Base-by-base conservation (phyloP, 2,888 invertebrate genomes). In the Phengaris arion region DNA sequence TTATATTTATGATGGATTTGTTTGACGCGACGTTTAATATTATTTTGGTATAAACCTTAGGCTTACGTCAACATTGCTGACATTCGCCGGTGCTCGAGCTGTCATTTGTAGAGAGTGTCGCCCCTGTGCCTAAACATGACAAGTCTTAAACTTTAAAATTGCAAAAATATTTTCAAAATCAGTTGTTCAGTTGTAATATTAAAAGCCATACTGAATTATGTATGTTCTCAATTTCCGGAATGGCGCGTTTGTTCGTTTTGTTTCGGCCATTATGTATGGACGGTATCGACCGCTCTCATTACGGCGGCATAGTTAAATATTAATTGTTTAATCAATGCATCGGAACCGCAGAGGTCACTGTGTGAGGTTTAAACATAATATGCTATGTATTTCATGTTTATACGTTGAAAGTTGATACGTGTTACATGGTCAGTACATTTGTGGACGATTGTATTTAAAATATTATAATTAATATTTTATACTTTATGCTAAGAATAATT, bases 211-310 rank as follows among this genome's bases (percentile, higher is more conserved):
- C 84, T 86, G 85, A 87, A 87, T 89, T 86, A 88, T 87, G 85
- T 83, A 89, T 85, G 86, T 84, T 86, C 83, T 84, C 86, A 86
- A 88, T 89, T 88, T 85, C 83, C 82, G 82, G 86, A 89, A 88
- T 87, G 85, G 84, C 83, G 80, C 84, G 86, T 87, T 85, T 85
- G 85, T 84, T 82, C 83, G 83, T 83, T 84, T 84, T 81, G 84
- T 83, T 81, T 83, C 84, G 84, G 83, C 82, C 84, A 83, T 84
- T 84, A 82, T 82, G 83, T 82, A 80, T 82, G 81, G 83, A 87
- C 85, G 88, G 85, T 87, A 85, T 85, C 81, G 80, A 80, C 78
- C 83, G 77, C 77, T 84, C 85, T 85, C 83, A 83, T 85, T 84
- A 81, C 81, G 83, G 83, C 84, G 80, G 79, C 80, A 79, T 82